Base-by-base conservation (phyloP, 2,113 vertebrate species). In the Propithecus coquereli region DNA sequence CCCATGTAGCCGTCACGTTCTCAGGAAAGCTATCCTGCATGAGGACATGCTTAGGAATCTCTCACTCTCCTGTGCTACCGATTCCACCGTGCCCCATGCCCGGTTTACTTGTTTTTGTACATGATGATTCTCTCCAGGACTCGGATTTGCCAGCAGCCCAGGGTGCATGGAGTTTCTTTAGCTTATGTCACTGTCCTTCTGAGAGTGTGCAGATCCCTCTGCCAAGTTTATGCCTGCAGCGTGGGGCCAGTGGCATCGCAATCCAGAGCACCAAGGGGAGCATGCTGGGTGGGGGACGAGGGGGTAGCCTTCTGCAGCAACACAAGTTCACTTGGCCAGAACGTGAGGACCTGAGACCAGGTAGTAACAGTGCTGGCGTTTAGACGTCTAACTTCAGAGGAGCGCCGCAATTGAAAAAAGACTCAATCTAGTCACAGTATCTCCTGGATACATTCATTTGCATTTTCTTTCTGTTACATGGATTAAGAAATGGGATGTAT, bases 31-130 rank as follows among this genome's bases (percentile, higher is more conserved):
- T 57, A 73, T 61, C 40, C 43, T 89, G 87, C 32, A 1, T 6
- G 6, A 81, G 68, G 87, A 37, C 20, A 3, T 4, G 0, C 32
- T 50, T n/a, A 40, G 85, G 40, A 47, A 14, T 63, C 76, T 40
- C 57, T 74, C 40, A 10, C 40, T 81, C 16, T 82, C 40, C 10
- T 16, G 8, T 16, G 11, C 87, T 65, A 17, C 7, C 25, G 7
- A 34, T 34, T 6, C 34, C 16, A 1, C 23, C 1, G 0, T 0
- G 11, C 13, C 71, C 25, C 43, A 43, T 8, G 8, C 71, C 2
- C 12, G 37, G 17, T 22, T 76, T 65, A 2, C 43, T 92, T 71
- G 47, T 50, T 50, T 40, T 83, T 23, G 40, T 61, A 59, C 22
- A 18, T 65, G 27, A 8, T 8, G 34, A 14, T 43, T 57, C 40